Evolutionary conservation across 2,888 invertebrate species (phyloP), one percentile per base, ranked within the genome.

Genomic region (Leptothorax acervorum): DNA sequence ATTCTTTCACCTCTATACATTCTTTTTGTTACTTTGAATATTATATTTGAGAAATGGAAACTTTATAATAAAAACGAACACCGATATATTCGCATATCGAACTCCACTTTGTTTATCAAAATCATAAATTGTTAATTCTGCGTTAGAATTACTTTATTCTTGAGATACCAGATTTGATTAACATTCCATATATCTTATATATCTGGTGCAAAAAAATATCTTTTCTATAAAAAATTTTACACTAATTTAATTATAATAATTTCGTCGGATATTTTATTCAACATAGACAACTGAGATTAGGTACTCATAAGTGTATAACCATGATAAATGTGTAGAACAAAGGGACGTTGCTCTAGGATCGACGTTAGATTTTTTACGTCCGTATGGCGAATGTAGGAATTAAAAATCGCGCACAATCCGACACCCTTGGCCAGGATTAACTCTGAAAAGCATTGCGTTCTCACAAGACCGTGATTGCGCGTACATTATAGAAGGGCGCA

Each of bases 401-500:
- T 70, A 79, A 48, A 60, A 79, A 70, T 70, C n/a, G 48, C 48
- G 23, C 31, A 60, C 70, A 71, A 48, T 70, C 70, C 31, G 31
- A 66, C 31, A 23, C 57, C 28, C 45, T 70, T 57, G 57, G 48
- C 23, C 31, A 45, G 79, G 45, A 60, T 81, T 81, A 81, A 81
- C 39, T 70, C 48, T 39, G 2, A 81, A 71, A 70, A 70, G 60
- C 48, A 35, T 66, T 51, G 31, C 42, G 28, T 55, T 35, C 57
- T 57, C 28, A 35, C 48, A 70, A 79, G 60, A 79, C 48, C 60
- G 5, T 48, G 70, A 79, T 81, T 81, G 70, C 60, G 60, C 39
- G 53, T 81, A 70, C 60, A 81, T 81, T 81, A 81, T 81, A 60
- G 60, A 81, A 12, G 28, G 28, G 18, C 57, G 60, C 9, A 66